Conservation (phyloP, 2,888 invertebrate genomes). For the Anorthoa munda region DNA sequence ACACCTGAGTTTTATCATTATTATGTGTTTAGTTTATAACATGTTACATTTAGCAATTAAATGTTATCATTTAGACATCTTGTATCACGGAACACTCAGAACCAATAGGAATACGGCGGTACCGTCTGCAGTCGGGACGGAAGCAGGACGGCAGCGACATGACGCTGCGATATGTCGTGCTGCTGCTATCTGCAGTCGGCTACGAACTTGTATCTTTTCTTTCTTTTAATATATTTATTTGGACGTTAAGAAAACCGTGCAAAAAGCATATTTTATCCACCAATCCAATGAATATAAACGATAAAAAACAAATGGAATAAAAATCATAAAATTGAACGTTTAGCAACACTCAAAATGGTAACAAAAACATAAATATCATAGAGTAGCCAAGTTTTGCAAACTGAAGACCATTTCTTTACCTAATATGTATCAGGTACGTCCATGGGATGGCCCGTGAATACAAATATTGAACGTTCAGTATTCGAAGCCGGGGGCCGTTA, state of each 20-base stretch:
- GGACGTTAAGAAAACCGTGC: neutral
- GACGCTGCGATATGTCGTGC: too few species aligned
- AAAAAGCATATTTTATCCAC: neutral
- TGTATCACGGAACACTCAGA: too few species aligned
- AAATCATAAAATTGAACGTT: conserved; percentile 29
- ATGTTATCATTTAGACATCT: too few species aligned
- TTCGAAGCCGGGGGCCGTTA: conserved; percentile 39
- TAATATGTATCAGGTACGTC: conserved; percentile 66
- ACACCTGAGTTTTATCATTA: too few species aligned
- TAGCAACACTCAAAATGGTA: conserved; percentile 1
- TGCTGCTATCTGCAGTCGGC: too few species aligned
- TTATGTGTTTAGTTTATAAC: too few species aligned
- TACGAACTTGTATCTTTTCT: too few species aligned
- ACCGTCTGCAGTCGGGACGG: too few species aligned
- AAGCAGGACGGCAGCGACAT: too few species aligned
- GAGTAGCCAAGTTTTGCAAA: conserved; percentile 56
- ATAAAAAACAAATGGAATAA: conserved; percentile 17
- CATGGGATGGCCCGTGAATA: conserved; percentile 49
- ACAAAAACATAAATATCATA: conserved; percentile 46
- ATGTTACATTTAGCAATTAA: too few species aligned
- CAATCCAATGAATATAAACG: neutral
- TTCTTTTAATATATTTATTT: neutral
- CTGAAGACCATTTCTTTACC: conserved; percentile 39
- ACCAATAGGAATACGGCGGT: too few species aligned
- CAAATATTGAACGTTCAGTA: conserved; percentile 39